A percentile compares a stretch with the other conserved stretches of the same genome.
Evolutionary conservation across 1,140 invertebrate species (phyloP).

Genomic region (Drosophila neocordata): DNA sequence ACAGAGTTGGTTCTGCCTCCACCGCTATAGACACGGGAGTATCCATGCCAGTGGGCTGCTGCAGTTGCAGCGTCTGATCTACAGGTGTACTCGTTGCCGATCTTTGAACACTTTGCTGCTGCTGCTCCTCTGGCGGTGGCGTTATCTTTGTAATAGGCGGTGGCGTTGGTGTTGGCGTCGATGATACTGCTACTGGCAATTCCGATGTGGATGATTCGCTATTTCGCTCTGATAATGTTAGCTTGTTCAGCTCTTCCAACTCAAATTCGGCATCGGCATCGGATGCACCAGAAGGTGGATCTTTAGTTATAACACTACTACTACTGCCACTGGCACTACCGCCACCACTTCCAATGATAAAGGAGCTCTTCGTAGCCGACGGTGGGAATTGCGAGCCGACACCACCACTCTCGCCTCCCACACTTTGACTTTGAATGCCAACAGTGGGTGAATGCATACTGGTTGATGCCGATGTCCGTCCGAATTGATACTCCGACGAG

Average conservation of each 20-base stretch:
- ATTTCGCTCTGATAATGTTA: slow-evolving; percentile 47
- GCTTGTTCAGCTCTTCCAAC: slow-evolving; percentile 47
- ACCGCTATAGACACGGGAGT: not conserved
- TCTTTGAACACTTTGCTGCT: not conserved
- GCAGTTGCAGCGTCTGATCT: slow-evolving; percentile 4
- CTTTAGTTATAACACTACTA: slow-evolving; percentile 41
- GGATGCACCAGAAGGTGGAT: slow-evolving; percentile 40
- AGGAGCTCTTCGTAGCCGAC: not conserved
- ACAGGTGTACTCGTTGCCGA: not conserved
- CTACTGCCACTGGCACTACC: slow-evolving; percentile 10
- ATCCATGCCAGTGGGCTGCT: not conserved
- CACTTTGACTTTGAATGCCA: slow-evolving; percentile 3
- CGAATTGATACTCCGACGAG: slow-evolving; percentile 38
- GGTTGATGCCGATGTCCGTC: slow-evolving; percentile 16
- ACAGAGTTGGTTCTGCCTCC: slow-evolving; percentile 3
- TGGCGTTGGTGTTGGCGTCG: slow-evolving; percentile 43
- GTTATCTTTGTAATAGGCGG: slow-evolving; percentile 60
- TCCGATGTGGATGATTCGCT: slow-evolving; percentile 49
- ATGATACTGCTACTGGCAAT: slow-evolving; percentile 31
- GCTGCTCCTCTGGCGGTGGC: slow-evolving; percentile 44
- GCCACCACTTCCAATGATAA: slow-evolving; percentile 14
- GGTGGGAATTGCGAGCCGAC: not conserved
- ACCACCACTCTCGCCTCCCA: slow-evolving; percentile 27
- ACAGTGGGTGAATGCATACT: slow-evolving; percentile 32
- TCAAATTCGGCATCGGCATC: slow-evolving; percentile 51